Evolutionary conservation across 2,113 vertebrate species (phyloP).

Genomic region (Chaetops frenatus): DNA sequence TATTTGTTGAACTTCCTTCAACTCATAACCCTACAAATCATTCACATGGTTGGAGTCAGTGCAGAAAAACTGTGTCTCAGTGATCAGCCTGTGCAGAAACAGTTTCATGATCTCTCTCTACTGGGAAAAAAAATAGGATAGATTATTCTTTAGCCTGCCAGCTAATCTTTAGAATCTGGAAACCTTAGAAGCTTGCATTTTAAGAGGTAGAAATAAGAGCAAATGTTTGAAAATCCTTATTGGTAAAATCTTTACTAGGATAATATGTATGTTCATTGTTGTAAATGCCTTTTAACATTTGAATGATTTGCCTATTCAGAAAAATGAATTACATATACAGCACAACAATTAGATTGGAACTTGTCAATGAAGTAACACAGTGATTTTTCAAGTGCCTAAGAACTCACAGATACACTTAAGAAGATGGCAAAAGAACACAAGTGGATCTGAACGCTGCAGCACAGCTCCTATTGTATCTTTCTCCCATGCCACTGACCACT

Average conservation of each 20-base stretch:
- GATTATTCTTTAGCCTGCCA: not conserved
- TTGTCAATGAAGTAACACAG: not conserved
- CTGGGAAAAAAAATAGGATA: not conserved
- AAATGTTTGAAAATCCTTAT: constrained; percentile 10
- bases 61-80: not conserved
- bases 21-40: not conserved
- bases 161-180: constrained; percentile 29
- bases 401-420: not conserved
- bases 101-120: not conserved
- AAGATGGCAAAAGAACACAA: not conserved
- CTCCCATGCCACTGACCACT: not conserved
- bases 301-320: not conserved
- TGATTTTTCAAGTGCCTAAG: not conserved
- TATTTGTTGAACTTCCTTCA: not conserved
- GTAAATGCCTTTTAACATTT: not conserved
- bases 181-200: not conserved
- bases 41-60: not conserved
- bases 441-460: not conserved
- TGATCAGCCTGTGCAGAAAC: not conserved
- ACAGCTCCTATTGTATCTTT: not conserved
- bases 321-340: not conserved
- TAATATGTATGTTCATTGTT: not conserved
- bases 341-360: not conserved
- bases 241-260: not conserved
- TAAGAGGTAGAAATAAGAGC: not conserved